Base-by-base conservation (phyloP, 92 coral and sea anemone species). In the Paragorgia papillata region DNA sequence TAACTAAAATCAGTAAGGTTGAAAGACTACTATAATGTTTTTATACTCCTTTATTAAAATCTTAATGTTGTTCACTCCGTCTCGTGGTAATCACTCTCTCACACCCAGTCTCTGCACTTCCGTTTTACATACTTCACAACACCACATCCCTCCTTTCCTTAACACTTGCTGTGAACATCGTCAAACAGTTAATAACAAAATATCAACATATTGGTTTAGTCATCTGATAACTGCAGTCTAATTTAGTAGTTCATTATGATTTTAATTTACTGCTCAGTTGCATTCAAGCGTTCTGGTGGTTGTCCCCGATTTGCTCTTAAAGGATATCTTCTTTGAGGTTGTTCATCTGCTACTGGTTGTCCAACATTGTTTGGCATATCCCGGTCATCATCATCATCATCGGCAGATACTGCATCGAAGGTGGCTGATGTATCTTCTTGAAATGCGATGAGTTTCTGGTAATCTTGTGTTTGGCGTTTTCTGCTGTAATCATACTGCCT, bases 401-500 rank as follows among this genome's bases (percentile, higher is more conserved):
- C 58, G 17, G 21, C 26, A 17, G 58, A 5, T 6, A 22, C 3
- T 17, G 7, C 21, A 17, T 51, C 58, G 17, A 19, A 51, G 6
- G 58, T 37, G 12, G 43, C 43, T 37, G 43, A 4, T 5, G 20
- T 51, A 51, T 51, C 26, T 22, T 51, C 58, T 51, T 51, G 58
- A 51, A 51, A 19, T 51, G 26, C n/a, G 58, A 51, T 22, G 58
- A 51, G 58, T 51, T 51, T 19, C 58, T 51, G 21, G 58, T 51
- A 22, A 51, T 51, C 58, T 51, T 51, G 26, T 22, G 26, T 22
- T 3, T 51, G 21, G 58, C 4, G n/a, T 51, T 51, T 51, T 51
- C 58, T 51, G 58, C 58, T 17, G 58, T 51, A 22, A 51, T 51
- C 58, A 51, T 51, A 19, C 58, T 51, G 58, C 67, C 39, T 61